phyloP scores from a whole-genome alignment of 1,140 invertebrate species.

The Nixonia krombeini region DNA sequence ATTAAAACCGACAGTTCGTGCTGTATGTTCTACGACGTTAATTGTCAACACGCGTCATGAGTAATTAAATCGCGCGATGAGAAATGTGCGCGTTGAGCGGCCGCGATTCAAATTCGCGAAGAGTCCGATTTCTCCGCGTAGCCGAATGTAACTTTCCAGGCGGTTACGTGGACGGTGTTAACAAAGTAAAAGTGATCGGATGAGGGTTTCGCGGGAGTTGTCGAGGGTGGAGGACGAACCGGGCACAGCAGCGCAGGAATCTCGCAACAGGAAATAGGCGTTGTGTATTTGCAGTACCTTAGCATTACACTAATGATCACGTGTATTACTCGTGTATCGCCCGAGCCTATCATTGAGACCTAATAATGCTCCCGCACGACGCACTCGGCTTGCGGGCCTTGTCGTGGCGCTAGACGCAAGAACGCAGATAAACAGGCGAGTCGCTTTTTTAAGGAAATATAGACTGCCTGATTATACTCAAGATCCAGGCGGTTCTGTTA shows the following conservation, averaged over 20 bases:
- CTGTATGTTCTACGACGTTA: no score
- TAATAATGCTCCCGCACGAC: slow-evolving; percentile 31
- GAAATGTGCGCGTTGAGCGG: no score
- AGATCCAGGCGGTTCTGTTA: slow-evolving; percentile 10
- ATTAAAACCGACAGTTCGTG: no score
- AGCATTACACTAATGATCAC: slow-evolving; percentile 36
- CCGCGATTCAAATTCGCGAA: no score
- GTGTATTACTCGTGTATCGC: slow-evolving; percentile 22
- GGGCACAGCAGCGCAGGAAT: background rate
- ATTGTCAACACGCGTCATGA: no score
- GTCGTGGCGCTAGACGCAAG: slow-evolving; percentile 21
- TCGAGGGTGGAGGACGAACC: background rate
- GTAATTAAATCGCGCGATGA: no score
- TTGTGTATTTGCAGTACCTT: slow-evolving; percentile 22
- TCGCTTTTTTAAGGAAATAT: slow-evolving; percentile 6
- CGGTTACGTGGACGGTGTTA: no score
- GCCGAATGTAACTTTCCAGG: no score
- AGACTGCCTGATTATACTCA: slow-evolving; percentile 17
- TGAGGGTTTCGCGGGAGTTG: background rate
- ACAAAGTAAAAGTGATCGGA: no score
- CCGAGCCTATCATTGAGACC: slow-evolving; percentile 30
- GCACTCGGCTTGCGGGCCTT: slow-evolving; percentile 15
- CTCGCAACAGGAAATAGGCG: slow-evolving; percentile 6
- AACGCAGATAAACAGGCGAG: slow-evolving; percentile 33
- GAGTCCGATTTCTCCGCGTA: no score